Conservation (phyloP, 2,888 invertebrate species). For the Trissoscelio sp. region DNA sequence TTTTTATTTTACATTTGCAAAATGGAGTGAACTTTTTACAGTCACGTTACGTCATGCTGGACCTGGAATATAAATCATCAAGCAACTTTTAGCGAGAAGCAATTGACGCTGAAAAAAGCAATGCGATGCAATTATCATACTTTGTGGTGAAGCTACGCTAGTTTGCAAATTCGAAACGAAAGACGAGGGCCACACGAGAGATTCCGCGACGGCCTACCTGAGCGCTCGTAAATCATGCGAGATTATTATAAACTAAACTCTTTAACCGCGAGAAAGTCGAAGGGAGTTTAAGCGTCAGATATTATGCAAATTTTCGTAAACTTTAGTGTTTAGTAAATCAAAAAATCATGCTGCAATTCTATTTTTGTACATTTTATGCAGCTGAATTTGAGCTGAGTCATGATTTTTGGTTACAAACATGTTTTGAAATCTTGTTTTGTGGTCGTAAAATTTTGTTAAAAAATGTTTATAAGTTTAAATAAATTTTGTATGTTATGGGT, state of each 20-base stretch:
- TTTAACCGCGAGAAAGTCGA: slow-evolving; percentile 73
- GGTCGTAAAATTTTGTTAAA: too few species aligned
- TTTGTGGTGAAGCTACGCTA: slow-evolving; percentile 57
- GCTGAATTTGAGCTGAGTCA: background rate
- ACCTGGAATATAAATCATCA: slow-evolving; percentile 72
- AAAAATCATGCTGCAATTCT: slow-evolving; percentile 33
- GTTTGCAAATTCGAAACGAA: slow-evolving; percentile 41
- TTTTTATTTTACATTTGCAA: too few species aligned
- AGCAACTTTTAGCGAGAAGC: slow-evolving; percentile 71
- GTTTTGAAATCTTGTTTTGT: too few species aligned
- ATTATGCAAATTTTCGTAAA: slow-evolving; percentile 78
- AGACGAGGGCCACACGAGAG: slow-evolving; percentile 32
- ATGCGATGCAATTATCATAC: slow-evolving; percentile 77
- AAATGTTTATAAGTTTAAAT: too few species aligned
- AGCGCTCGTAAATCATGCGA: slow-evolving; percentile 77
- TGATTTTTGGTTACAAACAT: background rate
- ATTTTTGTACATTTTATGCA: slow-evolving; percentile 29
- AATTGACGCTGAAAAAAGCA: slow-evolving; percentile 72
- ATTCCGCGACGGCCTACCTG: slow-evolving; percentile 57
- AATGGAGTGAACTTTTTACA: background rate
- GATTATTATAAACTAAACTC: slow-evolving; percentile 75
- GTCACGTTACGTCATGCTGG: slow-evolving; percentile 14
- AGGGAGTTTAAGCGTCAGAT: slow-evolving; percentile 67
- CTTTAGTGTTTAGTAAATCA: slow-evolving; percentile 79
- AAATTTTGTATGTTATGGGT: too few species aligned